Percentiles rank a stretch among this genome's conserved stretches.
Evolutionary conservation across 2,113 vertebrate genomes (phyloP).

Genomic region (Apus apus): DNA sequence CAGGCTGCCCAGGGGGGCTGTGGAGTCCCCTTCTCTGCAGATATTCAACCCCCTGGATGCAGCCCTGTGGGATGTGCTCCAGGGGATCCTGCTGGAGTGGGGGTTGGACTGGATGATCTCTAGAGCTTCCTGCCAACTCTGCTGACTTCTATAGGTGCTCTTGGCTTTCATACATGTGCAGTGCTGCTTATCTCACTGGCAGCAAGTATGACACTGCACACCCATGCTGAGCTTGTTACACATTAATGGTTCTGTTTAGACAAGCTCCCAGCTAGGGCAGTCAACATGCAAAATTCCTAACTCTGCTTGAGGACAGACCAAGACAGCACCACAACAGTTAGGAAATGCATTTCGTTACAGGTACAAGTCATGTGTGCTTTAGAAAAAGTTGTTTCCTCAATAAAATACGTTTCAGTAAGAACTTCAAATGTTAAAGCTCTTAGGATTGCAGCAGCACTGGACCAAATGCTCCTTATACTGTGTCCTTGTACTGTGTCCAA

Average conservation of each 20-base stretch:
- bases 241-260: background rate
- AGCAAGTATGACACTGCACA: background rate
- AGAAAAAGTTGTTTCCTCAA: background rate
- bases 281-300: background rate
- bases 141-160: background rate
- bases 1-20: too few species aligned
- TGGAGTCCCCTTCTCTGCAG: too few species aligned
- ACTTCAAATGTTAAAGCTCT: background rate
- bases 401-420: background rate
- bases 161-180: background rate
- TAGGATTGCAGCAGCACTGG: background rate
- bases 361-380: background rate
- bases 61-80: too few species aligned
- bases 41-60: too few species aligned
- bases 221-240: background rate
- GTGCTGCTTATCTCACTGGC: background rate
- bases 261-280: background rate
- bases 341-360: background rate
- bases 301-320: slow-evolving; percentile 1
- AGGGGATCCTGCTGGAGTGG: too few species aligned
- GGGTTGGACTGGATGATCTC: too few species aligned
- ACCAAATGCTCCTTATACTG: background rate
- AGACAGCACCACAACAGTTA: background rate
- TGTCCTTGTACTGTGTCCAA: too few species aligned
- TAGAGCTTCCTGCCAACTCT: background rate